Evolutionary conservation across 2,888 invertebrate species (phyloP), one percentile per base, ranked within the genome.

Genomic region (Himalopsyche kuldschensis): DNA sequence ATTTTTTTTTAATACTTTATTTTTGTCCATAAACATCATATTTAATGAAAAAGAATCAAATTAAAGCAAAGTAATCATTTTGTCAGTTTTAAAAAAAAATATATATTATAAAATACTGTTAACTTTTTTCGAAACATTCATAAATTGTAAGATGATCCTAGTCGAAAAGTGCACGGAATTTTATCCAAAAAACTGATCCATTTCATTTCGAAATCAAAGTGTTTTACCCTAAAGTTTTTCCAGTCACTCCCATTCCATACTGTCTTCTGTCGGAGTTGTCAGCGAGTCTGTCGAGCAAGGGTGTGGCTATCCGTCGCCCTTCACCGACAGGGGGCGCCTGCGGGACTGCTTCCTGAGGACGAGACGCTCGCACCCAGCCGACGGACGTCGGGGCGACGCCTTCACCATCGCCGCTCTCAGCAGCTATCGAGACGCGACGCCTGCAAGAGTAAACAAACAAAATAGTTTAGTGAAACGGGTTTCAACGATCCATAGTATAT

Each of bases 211-310:
- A 6, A 32, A 6, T 32, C 32, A 32, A 11, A 41, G 1, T 8
- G 5, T 41, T 90, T 91, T 89, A 95, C 94, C 96, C 94, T 89
- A 96, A 95, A 88, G 96, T 92, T 87, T 95, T 92, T 78, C 96
- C 96, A 81, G 96, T 93, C 90, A 96, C 93, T 87, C 97, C 95
- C 95, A 96, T 94, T 88, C 97, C 95, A 89, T 95, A 96, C 89
- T 95, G 95, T 87, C 98, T 94, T 86, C 98, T 93, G 89, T 98
- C 95, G 24, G 97, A 97, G 91, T 98, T 97, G 89, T 98, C 97
- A 85, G 97, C 93, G 20, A 97, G 94, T n/a, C 96, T 95, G 88
- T 97, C 97, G 83, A 98, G 92, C 87, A 97, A 93, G 80, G 94
- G 94, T 17, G 95, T 94, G 86, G 95, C 94, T 87, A 97, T 96